Evolutionary conservation across 2,113 vertebrate genomes (phyloP), one percentile per base, ranked within the genome.

Genomic region (Corydoras sp.): DNA sequence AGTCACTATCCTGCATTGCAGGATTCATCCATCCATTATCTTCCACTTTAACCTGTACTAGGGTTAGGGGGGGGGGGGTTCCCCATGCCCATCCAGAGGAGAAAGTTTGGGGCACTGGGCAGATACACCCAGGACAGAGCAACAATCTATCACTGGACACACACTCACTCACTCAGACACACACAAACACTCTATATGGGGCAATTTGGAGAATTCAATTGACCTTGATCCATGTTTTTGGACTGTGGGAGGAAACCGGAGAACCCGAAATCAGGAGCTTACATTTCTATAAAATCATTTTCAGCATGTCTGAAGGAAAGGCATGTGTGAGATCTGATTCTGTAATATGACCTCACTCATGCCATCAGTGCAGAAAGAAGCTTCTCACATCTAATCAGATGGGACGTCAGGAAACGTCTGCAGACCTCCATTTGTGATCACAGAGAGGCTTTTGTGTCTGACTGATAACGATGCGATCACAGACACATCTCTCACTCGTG

Each of bases 331-430:
- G 35, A 43, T 43, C 4, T 58, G 55, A 30, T 9, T 50, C 51
- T 10, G 15, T 32, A 65, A 58, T 75, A 32, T 54, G 62, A 15
- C 13, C 71, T 32, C 30, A 6, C 15, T 55, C 56, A 29, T 53
- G 62, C 56, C 69, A 72, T 75, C 73, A 68, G 60, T 29, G 31
- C 13, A 60, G 48, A 49, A 29, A 15, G 51, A 32, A 13, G 31
- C 3, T 69, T 13, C 32, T 54, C 56, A 14, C 18, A 10, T 13
- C 49, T 58, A 5, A 77, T 62, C 68, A 65, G 78, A 80, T 80
- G 72, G 69, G 50, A 29, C 68, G 13, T 14, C 18, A 72, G 69
- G 62, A 35, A 68, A 11, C 12, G 69, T 53, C 61, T 24, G 31
- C 65, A 61, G 74, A 53, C 59, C 35, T 69, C 43, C 55, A 6